These are phyloP conservation scores for Drosophila niveifrons DNA, from an alignment of 2,888 invertebrate genomes.

Conservation along the genomic window DNA sequence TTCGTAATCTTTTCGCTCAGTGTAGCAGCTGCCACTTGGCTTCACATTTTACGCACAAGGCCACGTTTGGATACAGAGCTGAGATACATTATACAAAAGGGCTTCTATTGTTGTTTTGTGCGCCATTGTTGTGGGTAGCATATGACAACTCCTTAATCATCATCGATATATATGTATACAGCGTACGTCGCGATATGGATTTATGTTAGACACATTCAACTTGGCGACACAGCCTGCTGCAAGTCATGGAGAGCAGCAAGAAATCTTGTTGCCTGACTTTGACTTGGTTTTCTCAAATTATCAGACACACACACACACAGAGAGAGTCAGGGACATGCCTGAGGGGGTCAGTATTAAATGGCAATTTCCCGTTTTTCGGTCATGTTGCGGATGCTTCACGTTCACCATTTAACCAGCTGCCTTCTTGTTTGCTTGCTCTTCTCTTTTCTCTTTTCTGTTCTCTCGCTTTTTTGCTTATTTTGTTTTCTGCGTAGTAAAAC, in stretches of 20 bases:
- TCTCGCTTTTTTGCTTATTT: not conserved
- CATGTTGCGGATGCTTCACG: slow-evolving; percentile 45
- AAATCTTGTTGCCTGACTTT: slow-evolving; percentile 39
- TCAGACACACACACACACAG: slow-evolving; percentile 23
- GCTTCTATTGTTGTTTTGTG: slow-evolving; percentile 40
- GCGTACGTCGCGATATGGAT: slow-evolving; percentile 47
- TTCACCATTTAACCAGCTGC: slow-evolving; percentile 25
- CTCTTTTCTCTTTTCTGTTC: not conserved
- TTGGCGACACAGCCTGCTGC: slow-evolving; percentile 4
- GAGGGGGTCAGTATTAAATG: slow-evolving; percentile 43
- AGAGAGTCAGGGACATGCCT: slow-evolving; percentile 9
- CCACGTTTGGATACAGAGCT: not conserved
- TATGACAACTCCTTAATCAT: slow-evolving; percentile 71
- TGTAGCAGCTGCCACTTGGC: slow-evolving; percentile 33
- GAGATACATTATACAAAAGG: slow-evolving; percentile 28
- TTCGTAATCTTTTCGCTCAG: slow-evolving; percentile 22
- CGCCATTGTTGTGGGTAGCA: slow-evolving; percentile 49
- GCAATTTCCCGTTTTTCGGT: slow-evolving; percentile 62
- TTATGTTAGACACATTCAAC: slow-evolving; percentile 37
- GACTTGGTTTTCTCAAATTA: slow-evolving; percentile 44
- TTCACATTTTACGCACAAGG: slow-evolving; percentile 31
- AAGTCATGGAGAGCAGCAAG: slow-evolving; percentile 22
- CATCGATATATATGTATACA: slow-evolving; percentile 61
- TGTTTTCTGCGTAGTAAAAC: not conserved
- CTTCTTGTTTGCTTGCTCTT: not conserved